Conservation (phyloP, 2,888 invertebrate species). For the Isotomurus palustris region DNA sequence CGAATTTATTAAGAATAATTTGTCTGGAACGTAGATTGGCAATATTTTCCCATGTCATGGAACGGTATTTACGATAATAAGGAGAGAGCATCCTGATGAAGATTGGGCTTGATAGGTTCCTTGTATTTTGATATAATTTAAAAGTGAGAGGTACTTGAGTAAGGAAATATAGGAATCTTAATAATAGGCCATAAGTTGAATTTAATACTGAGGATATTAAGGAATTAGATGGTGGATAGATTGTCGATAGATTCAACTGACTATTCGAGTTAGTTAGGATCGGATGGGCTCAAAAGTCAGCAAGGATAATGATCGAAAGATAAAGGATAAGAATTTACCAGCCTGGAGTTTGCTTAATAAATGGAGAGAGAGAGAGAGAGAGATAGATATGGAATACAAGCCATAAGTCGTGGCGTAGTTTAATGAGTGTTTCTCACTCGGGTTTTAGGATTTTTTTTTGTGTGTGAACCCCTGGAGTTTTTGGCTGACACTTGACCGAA, state of each 20-base stretch:
- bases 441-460: no score
- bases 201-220: no score
- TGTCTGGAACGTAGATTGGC: slow-evolving; percentile 42
- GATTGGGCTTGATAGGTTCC: no score
- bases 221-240: no score
- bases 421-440: slow-evolving; percentile 46
- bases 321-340: slow-evolving; percentile 4
- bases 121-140: no score
- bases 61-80: slow-evolving; percentile 43
- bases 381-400: slow-evolving; percentile 13
- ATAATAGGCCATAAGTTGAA: not conserved
- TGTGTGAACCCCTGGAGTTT: slow-evolving; percentile 44
- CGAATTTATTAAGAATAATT: slow-evolving; percentile 37
- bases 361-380: no score
- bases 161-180: not conserved
- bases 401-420: slow-evolving; percentile 35
- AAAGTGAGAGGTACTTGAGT: not conserved
- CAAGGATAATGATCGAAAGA: slow-evolving; percentile 28
- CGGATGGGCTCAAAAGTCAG: no score
- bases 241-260: no score
- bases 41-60: slow-evolving; percentile 44
- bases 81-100: no score
- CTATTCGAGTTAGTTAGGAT: no score
- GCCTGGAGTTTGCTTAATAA: no score
- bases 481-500: slow-evolving; percentile 46